Evolutionary conservation across 2,888 invertebrate species (phyloP).

Genomic region (Brenthis ino): DNA sequence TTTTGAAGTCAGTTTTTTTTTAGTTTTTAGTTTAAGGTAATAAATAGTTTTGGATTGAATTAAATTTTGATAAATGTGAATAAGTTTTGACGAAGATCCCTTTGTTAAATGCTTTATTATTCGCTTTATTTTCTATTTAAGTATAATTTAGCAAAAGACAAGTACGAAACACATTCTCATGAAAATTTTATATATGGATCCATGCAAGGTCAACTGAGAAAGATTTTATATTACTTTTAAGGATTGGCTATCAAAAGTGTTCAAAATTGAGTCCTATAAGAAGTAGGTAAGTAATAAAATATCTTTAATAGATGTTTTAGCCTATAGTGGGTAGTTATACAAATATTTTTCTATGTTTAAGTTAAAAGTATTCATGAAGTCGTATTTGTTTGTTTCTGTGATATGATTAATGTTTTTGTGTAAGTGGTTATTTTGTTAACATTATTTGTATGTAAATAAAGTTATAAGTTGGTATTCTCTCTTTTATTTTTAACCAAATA

Average conservation of each 20-base stretch:
- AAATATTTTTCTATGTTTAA: conserved; percentile 18
- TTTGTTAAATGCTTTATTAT: too few relatives aligned
- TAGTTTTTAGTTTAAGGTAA: too few relatives aligned
- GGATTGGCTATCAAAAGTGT: conserved; percentile 27
- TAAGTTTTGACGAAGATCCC: too few relatives aligned
- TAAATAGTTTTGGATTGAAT: too few relatives aligned
- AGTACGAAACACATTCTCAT: too few relatives aligned
- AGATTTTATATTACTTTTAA: too few relatives aligned
- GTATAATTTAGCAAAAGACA: too few relatives aligned
- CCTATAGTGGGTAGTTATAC: conserved; percentile 9
- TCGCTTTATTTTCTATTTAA: too few relatives aligned
- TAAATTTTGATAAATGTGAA: too few relatives aligned
- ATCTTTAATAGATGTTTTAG: conserved; percentile 21
- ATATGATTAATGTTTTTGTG: conserved; percentile 67
- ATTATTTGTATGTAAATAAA: conserved; percentile 65
- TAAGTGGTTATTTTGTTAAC: conserved; percentile 55
- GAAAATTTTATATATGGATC: too few relatives aligned
- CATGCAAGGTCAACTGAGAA: too few relatives aligned
- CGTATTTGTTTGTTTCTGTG: conserved; percentile 57
- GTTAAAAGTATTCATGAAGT: conserved; percentile 24
- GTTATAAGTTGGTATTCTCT: conserved; percentile 55
- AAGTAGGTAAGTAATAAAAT: conserved; percentile 21
- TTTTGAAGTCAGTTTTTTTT: too few relatives aligned
- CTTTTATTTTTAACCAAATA: conserved; percentile 40
- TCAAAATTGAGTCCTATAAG: conserved; percentile 34